Percentiles rank a stretch among this genome's conserved stretches.
phyloP scores from a whole-genome alignment of 1,140 invertebrate genomes.

The Philopotamus ludificatus region DNA sequence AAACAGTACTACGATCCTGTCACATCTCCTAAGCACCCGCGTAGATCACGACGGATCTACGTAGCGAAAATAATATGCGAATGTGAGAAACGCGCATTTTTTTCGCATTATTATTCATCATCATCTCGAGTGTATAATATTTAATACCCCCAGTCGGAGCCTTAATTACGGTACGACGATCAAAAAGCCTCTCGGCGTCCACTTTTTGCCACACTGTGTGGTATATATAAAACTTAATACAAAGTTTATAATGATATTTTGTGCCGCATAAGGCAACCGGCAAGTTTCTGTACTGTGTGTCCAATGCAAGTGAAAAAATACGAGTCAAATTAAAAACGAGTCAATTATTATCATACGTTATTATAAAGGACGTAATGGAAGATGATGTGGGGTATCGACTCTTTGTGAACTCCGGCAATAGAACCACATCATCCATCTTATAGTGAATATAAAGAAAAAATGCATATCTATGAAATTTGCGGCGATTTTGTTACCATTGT shows the following conservation, averaged over 20 bases:
- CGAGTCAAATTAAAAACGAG: not conserved
- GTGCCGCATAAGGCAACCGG: not conserved
- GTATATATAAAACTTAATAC: not conserved
- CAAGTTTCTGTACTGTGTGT: not conserved
- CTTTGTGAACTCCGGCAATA: too few relatives aligned
- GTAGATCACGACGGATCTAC: not conserved
- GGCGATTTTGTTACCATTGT: too few relatives aligned
- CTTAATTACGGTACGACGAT: conserved; percentile 10
- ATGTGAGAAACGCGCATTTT: not conserved
- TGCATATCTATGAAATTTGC: too few relatives aligned
- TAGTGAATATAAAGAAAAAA: too few relatives aligned
- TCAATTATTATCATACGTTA: not conserved
- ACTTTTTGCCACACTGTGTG: not conserved
- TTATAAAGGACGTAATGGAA: not conserved
- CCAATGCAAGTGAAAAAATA: not conserved
- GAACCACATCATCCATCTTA: too few relatives aligned
- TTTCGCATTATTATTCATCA: too few relatives aligned
- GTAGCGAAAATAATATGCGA: not conserved
- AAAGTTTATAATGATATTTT: conserved; percentile 12
- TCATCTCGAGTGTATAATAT: conserved; percentile 1
- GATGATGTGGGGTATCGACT: not conserved
- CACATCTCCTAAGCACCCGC: not conserved
- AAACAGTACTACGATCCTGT: not conserved
- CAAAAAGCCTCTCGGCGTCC: conserved; percentile 6
- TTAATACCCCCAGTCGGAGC: not conserved